These are phyloP conservation scores for Urosaurus nigricauda DNA, from an alignment of 2,797 vertebrate genomes.

Conservation along the genomic window DNA sequence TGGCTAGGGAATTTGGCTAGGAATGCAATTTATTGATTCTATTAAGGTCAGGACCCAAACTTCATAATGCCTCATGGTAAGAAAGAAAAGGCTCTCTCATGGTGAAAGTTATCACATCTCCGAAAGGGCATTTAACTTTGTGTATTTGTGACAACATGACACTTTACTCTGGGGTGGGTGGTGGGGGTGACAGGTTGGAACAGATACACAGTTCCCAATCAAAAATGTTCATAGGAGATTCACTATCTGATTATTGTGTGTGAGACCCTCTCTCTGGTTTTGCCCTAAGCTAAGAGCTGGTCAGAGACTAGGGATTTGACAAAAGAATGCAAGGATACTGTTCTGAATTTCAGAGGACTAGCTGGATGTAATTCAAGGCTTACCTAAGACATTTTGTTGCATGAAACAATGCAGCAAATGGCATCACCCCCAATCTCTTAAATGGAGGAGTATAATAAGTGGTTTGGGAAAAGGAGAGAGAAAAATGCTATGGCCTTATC, in stretches of 20 bases:
- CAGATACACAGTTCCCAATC: not conserved
- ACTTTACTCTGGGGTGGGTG: not conserved
- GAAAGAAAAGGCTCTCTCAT: conserved; percentile 6
- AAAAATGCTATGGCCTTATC: no score
- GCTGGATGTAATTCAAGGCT: no score
- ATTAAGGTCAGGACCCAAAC: conserved; percentile 35
- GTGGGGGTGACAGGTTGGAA: not conserved
- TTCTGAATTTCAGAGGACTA: not conserved
- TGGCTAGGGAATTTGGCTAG: conserved; percentile 30
- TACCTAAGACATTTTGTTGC: no score
- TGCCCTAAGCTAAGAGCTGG: not conserved
- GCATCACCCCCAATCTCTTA: no score
- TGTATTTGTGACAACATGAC: not conserved
- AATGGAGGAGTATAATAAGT: no score
- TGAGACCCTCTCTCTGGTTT: not conserved
- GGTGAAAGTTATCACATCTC: conserved; percentile 9
- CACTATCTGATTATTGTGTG: not conserved
- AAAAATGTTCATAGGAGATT: not conserved
- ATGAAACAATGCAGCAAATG: no score
- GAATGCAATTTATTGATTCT: conserved; percentile 39
- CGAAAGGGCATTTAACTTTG: not conserved
- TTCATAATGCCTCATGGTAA: conserved; percentile 7
- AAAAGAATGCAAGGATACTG: not conserved
- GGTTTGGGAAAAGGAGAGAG: no score
- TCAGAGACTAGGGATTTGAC: not conserved